Conservation (phyloP, 1,140 invertebrate species). For the Helicorthomorpha holstii region DNA sequence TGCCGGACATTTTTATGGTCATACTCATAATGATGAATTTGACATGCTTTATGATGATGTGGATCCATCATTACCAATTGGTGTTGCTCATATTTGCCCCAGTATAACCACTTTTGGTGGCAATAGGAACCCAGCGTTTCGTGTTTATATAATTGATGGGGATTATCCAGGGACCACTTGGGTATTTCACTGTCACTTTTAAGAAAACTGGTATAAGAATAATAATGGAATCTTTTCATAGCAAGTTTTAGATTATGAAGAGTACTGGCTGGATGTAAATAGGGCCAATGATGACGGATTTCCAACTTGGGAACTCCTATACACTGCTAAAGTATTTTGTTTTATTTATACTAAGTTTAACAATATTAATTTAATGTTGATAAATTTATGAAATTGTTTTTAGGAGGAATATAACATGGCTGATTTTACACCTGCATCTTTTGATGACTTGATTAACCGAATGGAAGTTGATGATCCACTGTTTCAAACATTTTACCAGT, state of each 20-base stretch:
- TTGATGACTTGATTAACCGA: not conserved
- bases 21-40: conserved; percentile 28
- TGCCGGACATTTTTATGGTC: conserved; percentile 32
- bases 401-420: not conserved
- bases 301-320: conserved; percentile 75
- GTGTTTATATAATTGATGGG: conserved; percentile 32
- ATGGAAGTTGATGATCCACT: not conserved
- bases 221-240: conserved; percentile 14
- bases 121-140: conserved; percentile 31
- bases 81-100: conserved; percentile 27
- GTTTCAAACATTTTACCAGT: not conserved
- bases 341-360: not conserved
- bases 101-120: conserved; percentile 29
- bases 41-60: conserved; percentile 28
- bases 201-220: not conserved
- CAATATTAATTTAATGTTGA: not conserved
- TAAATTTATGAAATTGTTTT: not conserved
- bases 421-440: not conserved
- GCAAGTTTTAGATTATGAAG: conserved; percentile 45
- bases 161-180: conserved; percentile 16
- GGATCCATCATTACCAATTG: conserved; percentile 18
- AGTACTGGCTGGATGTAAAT: conserved; percentile 58
- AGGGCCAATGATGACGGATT: conserved; percentile 39
- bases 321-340: conserved; percentile 55
- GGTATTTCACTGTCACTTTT: conserved; percentile 1